Base-by-base conservation (phyloP, 2,113 vertebrate genomes). In the Myxocyprinus asiaticus region DNA sequence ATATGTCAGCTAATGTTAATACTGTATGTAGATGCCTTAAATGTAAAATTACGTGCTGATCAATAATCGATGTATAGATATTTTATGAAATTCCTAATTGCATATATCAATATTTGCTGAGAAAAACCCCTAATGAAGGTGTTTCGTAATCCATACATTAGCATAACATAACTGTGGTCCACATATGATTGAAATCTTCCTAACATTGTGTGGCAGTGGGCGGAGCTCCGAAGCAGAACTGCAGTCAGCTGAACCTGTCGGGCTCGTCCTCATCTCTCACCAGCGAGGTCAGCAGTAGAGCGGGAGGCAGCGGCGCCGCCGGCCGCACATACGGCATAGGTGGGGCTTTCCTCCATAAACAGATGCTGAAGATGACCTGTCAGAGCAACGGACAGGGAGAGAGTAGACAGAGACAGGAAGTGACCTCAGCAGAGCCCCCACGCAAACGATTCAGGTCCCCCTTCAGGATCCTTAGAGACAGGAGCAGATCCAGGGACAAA, bases 251-350 rank as follows among this genome's bases (percentile, higher is more conserved):
- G 91, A 97, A 92, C 81, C 89, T 95, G 81, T 96, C 96, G 44
- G 95, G 95, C 80, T 94, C 95, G 0, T 95, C 93, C 14, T 96
- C 94, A 0, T 95, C 96, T 0, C 92, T 96, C 67, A 93, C 96
- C 86, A 93, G 94, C 68, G 95, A 97, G 84, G 84, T 92, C 90
- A 95, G 93, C 92, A 91, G 93, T 85, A 95, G 94, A 89, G 94
- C 89, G 83, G 92, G 88, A 1, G 59, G 93, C 83, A 94, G 91
- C 93, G 95, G 94, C 4, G 93, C 95, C 90, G 95, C 96, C 94
- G 95, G 95, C 42, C 95, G 94, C 85, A 95, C 91, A 91, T 95
- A 95, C 4, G 95, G 95, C 92, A 98, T 98, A 98, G 96, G 96
- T 96, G 96, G 95, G 96, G 90, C 91, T 86, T 92, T 93, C 66